Evolutionary conservation across 2,888 invertebrate genomes (phyloP).

Genomic region (Calliopum simillimum): DNA sequence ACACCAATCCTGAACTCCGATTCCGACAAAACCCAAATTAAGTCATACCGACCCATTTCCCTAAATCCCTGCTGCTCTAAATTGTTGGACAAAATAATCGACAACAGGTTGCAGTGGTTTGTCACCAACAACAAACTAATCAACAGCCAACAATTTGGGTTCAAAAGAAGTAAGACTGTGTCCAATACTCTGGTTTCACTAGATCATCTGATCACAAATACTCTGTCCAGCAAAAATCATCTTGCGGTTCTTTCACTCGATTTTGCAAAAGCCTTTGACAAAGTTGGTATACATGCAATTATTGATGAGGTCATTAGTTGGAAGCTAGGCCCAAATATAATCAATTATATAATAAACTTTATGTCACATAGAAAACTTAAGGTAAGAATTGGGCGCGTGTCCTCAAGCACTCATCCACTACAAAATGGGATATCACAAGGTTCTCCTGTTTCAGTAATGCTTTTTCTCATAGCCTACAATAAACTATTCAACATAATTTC

Average conservation of each 20-base stretch:
- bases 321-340: conserved; percentile 31
- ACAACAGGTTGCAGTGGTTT: conserved; percentile 40
- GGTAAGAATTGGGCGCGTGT: neutral
- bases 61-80: conserved; percentile 42
- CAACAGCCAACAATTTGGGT: conserved; percentile 35
- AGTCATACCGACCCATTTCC: conserved; percentile 44
- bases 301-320: conserved; percentile 32
- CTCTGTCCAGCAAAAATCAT: conserved; percentile 36
- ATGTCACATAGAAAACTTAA: conserved; percentile 35
- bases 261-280: conserved; percentile 35
- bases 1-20: conserved; percentile 41
- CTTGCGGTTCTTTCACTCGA: conserved; percentile 36
- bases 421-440: conserved; percentile 22
- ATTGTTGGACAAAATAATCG: conserved; percentile 40
- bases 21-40: conserved; percentile 34
- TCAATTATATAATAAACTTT: conserved; percentile 30
- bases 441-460: conserved; percentile 21
- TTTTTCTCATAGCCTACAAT: conserved; percentile 28
- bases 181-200: conserved; percentile 33
- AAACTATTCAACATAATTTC: conserved; percentile 8
- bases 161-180: conserved; percentile 27
- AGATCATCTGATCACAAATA: conserved; percentile 38
- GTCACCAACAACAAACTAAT: conserved; percentile 35
- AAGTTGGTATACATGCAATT: conserved; percentile 24
- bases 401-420: conserved; percentile 11